These are phyloP conservation scores for Tuta absoluta DNA, from an alignment of 2,888 invertebrate species.

Conservation along the genomic window DNA sequence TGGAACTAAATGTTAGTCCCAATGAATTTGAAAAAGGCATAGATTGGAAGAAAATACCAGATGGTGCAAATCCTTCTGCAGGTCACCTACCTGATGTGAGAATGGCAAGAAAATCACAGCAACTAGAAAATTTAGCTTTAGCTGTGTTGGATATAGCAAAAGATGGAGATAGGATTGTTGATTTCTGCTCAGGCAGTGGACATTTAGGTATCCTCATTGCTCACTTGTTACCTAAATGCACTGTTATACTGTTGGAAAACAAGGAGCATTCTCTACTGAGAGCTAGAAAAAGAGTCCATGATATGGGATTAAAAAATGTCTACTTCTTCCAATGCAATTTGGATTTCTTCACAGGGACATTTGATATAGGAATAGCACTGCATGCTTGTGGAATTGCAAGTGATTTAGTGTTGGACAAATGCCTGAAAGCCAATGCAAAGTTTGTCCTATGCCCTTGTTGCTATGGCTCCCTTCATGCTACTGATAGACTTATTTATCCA, in stretches of 20 bases:
- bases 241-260: slow-evolving; percentile 92
- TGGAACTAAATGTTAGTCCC: slow-evolving; percentile 62
- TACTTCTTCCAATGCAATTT: slow-evolving; percentile 93
- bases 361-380: slow-evolving; percentile 92
- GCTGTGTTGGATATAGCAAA: slow-evolving; percentile 87
- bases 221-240: slow-evolving; percentile 87
- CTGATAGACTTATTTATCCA: slow-evolving; percentile 91
- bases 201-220: slow-evolving; percentile 95
- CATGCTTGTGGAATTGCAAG: slow-evolving; percentile 98
- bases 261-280: slow-evolving; percentile 91
- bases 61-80: slow-evolving; percentile 87
- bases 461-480: slow-evolving; percentile 92
- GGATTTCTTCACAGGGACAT: slow-evolving; percentile 90
- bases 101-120: slow-evolving; percentile 89
- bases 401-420: slow-evolving; percentile 93
- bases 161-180: slow-evolving; percentile 88
- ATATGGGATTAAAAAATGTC: slow-evolving; percentile 87
- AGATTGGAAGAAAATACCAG: slow-evolving; percentile 87
- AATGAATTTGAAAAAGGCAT: slow-evolving; percentile 60
- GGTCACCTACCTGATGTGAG: slow-evolving; percentile 89
- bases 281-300: slow-evolving; percentile 86
- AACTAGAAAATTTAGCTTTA: slow-evolving; percentile 90
- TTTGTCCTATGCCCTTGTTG: slow-evolving; percentile 97
- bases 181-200: slow-evolving; percentile 97
- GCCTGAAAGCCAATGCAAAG: slow-evolving; percentile 87